phyloP scores from a whole-genome alignment of 2,113 vertebrate species.

The Bos taurus region ARS-UCD2.0 NC_037330.1:14373001-14373500 shows the following conservation, averaged over 20 bases:
- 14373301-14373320: neutral
- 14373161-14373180: neutral
- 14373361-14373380: neutral
- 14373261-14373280: neutral
- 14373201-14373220: neutral
- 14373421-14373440: neutral
- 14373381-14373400: neutral
- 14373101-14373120: neutral
- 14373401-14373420: neutral
- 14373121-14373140: neutral
- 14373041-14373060: neutral
- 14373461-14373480: neutral
- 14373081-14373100: neutral
- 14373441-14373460: neutral
- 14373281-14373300: neutral
- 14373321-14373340: neutral
- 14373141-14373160: neutral
- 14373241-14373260: neutral
- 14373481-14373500: neutral
- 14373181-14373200: neutral
- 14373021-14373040: neutral
- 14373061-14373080: neutral
- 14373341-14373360: neutral
- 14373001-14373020: neutral
- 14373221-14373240: rapidly evolving